Conservation (phyloP, 1,140 invertebrate species). For the Asobara japonica region DNA sequence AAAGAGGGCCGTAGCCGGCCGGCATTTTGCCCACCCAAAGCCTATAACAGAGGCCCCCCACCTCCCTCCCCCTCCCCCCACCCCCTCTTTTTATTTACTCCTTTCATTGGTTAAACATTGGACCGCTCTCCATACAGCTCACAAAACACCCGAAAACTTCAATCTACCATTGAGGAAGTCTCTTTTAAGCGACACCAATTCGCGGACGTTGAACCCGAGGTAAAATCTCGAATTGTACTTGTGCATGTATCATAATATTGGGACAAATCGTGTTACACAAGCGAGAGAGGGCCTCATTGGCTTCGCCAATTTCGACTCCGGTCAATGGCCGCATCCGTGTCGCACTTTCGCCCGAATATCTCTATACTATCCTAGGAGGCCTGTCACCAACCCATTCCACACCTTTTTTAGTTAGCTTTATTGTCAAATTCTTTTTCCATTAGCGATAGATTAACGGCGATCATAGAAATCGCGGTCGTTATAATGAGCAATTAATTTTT, state of each 20-base stretch:
- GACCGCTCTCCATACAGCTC: neutral
- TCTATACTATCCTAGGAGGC: conserved; percentile 9
- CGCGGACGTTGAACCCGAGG: neutral
- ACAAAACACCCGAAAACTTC: neutral
- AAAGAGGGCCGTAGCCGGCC: neutral
- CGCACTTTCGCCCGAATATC: conserved; percentile 32
- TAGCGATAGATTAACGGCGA: too few species aligned
- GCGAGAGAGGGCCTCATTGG: neutral
- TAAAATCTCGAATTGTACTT: neutral
- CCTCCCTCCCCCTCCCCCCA: neutral
- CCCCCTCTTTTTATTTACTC: neutral
- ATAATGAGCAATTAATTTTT: too few species aligned
- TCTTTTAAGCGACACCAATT: conserved; percentile 2
- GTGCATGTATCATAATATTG: conserved; percentile 5
- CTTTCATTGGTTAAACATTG: neutral
- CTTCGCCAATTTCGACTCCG: conserved; percentile 30
- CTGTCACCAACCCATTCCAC: neutral
- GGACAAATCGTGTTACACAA: conserved; percentile 1
- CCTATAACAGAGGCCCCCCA: neutral
- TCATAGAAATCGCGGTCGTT: too few species aligned
- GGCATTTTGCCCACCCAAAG: neutral
- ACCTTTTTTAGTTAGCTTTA: too few species aligned
- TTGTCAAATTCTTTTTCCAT: too few species aligned
- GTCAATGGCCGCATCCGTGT: conserved; percentile 22
- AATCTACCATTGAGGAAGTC: neutral